phyloP scores from a whole-genome alignment of 2,113 vertebrate species.

The Spea multiplicata region DNA sequence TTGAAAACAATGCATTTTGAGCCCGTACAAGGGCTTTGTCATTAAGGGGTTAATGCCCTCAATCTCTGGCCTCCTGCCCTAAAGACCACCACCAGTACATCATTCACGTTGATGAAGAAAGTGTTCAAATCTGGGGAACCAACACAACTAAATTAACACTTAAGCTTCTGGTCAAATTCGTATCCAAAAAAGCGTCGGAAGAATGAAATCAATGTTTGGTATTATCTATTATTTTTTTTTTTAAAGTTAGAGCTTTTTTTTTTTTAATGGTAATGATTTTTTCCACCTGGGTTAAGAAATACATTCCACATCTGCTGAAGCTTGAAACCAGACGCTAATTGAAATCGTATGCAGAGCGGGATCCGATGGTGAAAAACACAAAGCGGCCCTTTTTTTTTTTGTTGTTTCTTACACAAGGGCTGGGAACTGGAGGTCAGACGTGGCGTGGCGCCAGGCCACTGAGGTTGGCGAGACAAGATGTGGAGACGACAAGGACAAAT shows the following conservation, averaged over 20 bases:
- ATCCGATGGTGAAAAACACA: conserved; percentile 59
- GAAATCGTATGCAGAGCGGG: conserved; percentile 69
- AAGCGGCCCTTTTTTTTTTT: conserved; percentile 63
- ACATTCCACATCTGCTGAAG: conserved; percentile 74
- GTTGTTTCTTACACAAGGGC: conserved; percentile 52
- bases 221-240: conserved; percentile 44
- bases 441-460: conserved; percentile 31
- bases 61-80: too few species aligned
- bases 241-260: conserved; percentile 60
- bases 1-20: too few species aligned
- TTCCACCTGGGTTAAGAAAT: conserved; percentile 70
- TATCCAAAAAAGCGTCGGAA: conserved; percentile 51
- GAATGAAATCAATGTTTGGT: conserved; percentile 17
- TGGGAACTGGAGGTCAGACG: conserved; percentile 42
- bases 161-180: conserved; percentile 46
- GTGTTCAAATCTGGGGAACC: too few species aligned
- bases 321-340: conserved; percentile 74
- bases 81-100: too few species aligned
- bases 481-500: conserved; percentile 49
- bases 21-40: too few species aligned
- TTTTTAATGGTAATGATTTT: conserved; percentile 70
- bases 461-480: conserved; percentile 17
- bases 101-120: too few species aligned
- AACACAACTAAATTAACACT: too few species aligned
- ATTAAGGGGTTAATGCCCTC: too few species aligned